Evolutionary conservation across 2,888 invertebrate species (phyloP), one percentile per base, ranked within the genome.

Genomic region (Apamea anceps): DNA sequence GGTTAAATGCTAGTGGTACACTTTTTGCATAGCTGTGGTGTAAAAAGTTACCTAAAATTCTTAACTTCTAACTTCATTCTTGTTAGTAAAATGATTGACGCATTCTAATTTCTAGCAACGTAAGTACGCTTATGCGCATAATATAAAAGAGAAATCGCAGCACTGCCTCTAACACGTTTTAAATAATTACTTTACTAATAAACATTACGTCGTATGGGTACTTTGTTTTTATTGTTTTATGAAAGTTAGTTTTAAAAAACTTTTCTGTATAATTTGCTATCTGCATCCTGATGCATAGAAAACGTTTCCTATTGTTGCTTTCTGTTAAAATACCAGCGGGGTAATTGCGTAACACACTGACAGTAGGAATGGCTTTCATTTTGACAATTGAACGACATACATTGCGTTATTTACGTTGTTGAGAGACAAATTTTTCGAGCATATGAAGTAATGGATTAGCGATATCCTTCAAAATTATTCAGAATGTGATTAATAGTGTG

Each of bases 71-170:
- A 70, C 28, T 21, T 70, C 0, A 1, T 48, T 70, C 7, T 70
- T 48, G 7, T 70, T 21, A 28, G 4, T 32, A 54, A 25, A 54
- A 51, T 71, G 5, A 54, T 25, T 37, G 28, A 45, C 1, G 32
- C 42, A 72, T 67, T 82, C 45, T 62, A 32, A 68, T 63, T 57
- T 63, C n/a, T 72, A n/a, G 18, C 42, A 60, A 72, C 32, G 1
- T 13, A 48, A 48, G 45, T 62, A 63, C n/a, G 25, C 32, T 63
- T 62, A 45, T 45, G n/a, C 32, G 51, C 48, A 66, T 75, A 75
- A 82, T 63, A n/a, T 25, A 32, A 79, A 82, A 79, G 79, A 72
- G 82, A 83, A 83, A 83, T 72, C 82, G 15, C 32, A 18, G 18
- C 37, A 57, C 63, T 48, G 6, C 13, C 28, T 51, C 8, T 21